Evolutionary conservation across 2,113 vertebrate genomes (phyloP), one percentile per base, ranked within the genome.

Genomic region (Cavia aperea): DNA sequence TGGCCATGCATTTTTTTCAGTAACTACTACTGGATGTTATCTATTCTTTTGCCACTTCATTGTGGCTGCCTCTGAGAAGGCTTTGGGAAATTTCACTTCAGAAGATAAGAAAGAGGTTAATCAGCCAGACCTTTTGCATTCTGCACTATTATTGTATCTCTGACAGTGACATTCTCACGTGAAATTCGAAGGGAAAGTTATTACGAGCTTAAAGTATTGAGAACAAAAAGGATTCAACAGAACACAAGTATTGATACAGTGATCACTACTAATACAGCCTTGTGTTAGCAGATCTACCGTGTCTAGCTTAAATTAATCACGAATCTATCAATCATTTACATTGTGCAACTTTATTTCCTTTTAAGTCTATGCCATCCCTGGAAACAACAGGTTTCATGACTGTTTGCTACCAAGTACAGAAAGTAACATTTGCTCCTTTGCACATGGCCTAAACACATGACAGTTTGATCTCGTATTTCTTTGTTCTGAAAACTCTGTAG

Each of bases 41-140:
- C 92, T 92, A 1, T 81, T 86, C 43, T 86, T 63, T 79, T 82
- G 60, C 94, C 90, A 60, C 16, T 83, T n/a, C 18, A 12, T 10
- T 87, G 72, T 89, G 36, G 91, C 68, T 73, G 75, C 83, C 54
- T 87, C 15, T 63, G 82, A 89, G 89, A 81, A 94, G 72, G 43
- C 81, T 92, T 79, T 79, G 82, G 90, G 51, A 91, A 93, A 86
- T 91, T 95, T 93, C 68, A 92, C 84, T 77, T 93, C 63, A 36
- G 63, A 94, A 87, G 77, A 91, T 92, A 93, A 95, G 86, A 94
- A 93, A 68, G 63, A 93, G 90, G 78, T 94, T 91, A 94, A 85
- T 93, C 77, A 95, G 88, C 54, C 65, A 88, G 89, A 92, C 63
- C 91, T 95, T 62, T 81, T 54, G 60, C n/a, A 89, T 94, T 70